Percentiles rank a stretch among this genome's conserved stretches.
phyloP scores from a whole-genome alignment of 2,888 invertebrate species.

The Habroteleia sp. region DNA sequence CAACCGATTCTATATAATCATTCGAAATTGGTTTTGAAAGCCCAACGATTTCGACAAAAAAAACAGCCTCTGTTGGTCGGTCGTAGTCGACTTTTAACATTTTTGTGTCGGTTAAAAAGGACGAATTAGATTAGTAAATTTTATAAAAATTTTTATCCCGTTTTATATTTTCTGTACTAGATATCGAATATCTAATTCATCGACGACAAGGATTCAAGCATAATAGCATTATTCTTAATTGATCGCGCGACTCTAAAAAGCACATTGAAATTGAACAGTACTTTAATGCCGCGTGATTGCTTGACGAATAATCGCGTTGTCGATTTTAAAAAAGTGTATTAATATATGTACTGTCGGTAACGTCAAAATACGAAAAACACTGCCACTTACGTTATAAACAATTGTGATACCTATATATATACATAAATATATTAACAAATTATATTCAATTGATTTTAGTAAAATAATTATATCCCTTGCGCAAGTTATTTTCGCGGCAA shows the following conservation, averaged over 20 bases:
- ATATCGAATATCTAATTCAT: constrained; percentile 15
- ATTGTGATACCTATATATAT: constrained; percentile 56
- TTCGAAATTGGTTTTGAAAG: too few relatives aligned
- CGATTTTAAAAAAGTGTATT: too few relatives aligned
- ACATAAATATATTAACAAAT: constrained; percentile 24
- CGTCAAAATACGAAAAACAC: constrained; percentile 36
- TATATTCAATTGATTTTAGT: constrained; percentile 14
- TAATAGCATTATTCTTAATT: neutral
- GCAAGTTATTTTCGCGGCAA: neutral
- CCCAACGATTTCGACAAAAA: neutral
- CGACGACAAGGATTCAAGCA: constrained; percentile 2
- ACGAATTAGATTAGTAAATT: constrained; percentile 32
- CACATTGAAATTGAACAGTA: too few relatives aligned
- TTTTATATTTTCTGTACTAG: constrained; percentile 23
- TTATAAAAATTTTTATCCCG: constrained; percentile 29
- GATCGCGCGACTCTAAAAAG: constrained; percentile 3
- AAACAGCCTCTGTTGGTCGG: too few relatives aligned
- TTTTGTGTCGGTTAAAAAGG: constrained; percentile 6
- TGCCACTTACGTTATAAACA: constrained; percentile 52
- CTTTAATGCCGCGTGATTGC: neutral
- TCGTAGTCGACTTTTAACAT: constrained; percentile 9
- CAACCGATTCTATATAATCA: too few relatives aligned
- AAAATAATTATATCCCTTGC: neutral
- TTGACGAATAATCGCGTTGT: constrained; percentile 1
- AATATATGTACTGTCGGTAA: constrained; percentile 27